Evolutionary conservation across 1,140 invertebrate species (phyloP).

Genomic region (Heliconius melpomene): DNA sequence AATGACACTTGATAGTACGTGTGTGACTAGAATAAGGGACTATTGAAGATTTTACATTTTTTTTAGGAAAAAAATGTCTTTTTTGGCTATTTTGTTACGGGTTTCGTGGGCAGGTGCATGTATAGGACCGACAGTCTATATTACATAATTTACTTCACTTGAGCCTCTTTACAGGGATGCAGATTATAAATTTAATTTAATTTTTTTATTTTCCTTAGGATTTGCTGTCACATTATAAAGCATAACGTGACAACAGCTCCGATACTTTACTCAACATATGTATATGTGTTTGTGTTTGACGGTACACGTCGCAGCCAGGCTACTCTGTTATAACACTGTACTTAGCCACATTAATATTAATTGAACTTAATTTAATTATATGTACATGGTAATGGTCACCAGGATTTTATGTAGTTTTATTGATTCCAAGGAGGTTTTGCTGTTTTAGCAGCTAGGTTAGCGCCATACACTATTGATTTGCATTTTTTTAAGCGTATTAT

Average conservation of each 20-base stretch:
- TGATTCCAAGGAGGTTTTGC: constrained; percentile 56
- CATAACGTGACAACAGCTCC: constrained; percentile 35
- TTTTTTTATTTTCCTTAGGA: constrained; percentile 23
- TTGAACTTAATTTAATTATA: constrained; percentile 22
- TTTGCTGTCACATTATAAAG: constrained; percentile 37
- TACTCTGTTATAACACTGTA: constrained; percentile 26
- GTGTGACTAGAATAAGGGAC: constrained; percentile 62
- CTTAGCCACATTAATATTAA: constrained; percentile 34
- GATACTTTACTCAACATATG: constrained; percentile 14
- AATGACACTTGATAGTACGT: constrained; percentile 52
- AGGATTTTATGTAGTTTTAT: constrained; percentile 65
- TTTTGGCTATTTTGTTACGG: constrained; percentile 50
- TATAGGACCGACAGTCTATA: constrained; percentile 18
- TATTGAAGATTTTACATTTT: constrained; percentile 46
- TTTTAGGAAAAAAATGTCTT: constrained; percentile 36
- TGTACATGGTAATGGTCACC: constrained; percentile 54
- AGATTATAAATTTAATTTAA: constrained; percentile 23
- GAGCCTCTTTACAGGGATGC: constrained; percentile 42
- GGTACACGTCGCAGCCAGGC: constrained; percentile 8
- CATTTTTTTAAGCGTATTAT: constrained; percentile 30
- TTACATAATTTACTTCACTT: background rate
- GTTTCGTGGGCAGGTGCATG: constrained; percentile 57
- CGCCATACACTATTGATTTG: constrained; percentile 37
- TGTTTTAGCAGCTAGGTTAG: constrained; percentile 54
- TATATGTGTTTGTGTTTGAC: constrained; percentile 20